phyloP scores from a whole-genome alignment of 2,888 invertebrate genomes.

The Cataglyphis livida region DNA sequence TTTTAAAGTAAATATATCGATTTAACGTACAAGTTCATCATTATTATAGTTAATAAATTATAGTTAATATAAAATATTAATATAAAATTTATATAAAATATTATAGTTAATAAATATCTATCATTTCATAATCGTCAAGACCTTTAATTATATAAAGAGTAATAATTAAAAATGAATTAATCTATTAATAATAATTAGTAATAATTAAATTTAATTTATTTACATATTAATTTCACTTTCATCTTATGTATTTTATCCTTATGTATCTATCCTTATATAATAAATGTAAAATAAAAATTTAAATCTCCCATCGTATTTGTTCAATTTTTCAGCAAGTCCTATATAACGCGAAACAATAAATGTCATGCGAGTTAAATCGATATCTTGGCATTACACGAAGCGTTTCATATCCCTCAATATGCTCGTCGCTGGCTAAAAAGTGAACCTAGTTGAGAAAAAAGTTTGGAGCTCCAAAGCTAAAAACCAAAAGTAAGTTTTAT shows the following conservation, averaged over 20 bases:
- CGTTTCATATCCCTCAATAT: constrained; percentile 23
- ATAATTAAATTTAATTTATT: not conserved
- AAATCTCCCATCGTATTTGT: not conserved
- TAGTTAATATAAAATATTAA: not conserved
- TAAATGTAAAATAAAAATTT: constrained; percentile 13
- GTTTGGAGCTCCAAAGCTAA: not conserved
- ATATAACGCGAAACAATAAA: constrained; percentile 17
- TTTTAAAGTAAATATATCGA: not conserved
- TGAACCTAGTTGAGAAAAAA: not conserved
- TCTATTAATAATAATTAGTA: not conserved
- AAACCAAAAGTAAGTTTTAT: constrained; percentile 1
- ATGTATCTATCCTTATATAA: not conserved
- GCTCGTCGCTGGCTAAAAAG: not conserved
- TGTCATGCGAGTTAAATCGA: constrained; percentile 12
- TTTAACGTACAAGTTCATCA: not conserved
- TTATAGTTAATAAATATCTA: not conserved
- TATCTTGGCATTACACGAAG: constrained; percentile 6
- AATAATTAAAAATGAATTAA: not conserved
- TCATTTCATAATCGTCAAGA: not conserved
- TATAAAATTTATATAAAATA: no score
- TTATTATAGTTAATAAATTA: not conserved
- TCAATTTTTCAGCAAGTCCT: constrained; percentile 30
- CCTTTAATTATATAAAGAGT: not conserved
- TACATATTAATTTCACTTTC: not conserved
- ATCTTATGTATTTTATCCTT: not conserved